phyloP scores from a whole-genome alignment of 2,888 invertebrate species.

The Synergus umbraculus region DNA sequence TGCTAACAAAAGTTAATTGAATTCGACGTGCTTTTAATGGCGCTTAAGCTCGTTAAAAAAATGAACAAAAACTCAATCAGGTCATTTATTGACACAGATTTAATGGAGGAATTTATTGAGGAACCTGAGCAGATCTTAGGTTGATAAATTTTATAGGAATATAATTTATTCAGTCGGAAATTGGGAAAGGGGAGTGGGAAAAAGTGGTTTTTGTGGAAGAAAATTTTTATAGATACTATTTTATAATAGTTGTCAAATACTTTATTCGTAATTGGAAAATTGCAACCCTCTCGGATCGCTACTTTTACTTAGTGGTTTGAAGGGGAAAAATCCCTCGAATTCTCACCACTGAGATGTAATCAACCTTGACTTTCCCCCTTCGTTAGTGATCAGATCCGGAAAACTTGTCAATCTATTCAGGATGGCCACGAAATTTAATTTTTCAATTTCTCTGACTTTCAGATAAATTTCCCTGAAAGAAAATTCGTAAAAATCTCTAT shows the following conservation, averaged over 20 bases:
- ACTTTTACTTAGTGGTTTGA: conserved; percentile 6
- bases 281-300: conserved; percentile 4
- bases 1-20: conserved; percentile 61
- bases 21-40: conserved; percentile 53
- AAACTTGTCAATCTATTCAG: neutral
- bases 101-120: neutral
- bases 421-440: too few species aligned
- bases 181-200: neutral
- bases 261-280: conserved; percentile 12
- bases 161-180: too few species aligned
- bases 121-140: neutral
- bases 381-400: conserved; percentile 10
- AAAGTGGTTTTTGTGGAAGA: neutral
- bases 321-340: neutral
- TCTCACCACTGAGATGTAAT: conserved; percentile 6
- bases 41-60: neutral
- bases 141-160: neutral
- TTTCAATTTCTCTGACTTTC: too few species aligned
- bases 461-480: too few species aligned
- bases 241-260: too few species aligned
- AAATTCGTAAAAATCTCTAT: too few species aligned
- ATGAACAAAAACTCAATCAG: neutral
- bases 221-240: neutral
- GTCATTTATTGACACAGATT: neutral
- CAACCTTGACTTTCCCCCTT: conserved; percentile 2